These are phyloP conservation scores for Lepidotrigona ventralis DNA, from an alignment of 1,140 invertebrate species.

Conservation along the genomic window DNA sequence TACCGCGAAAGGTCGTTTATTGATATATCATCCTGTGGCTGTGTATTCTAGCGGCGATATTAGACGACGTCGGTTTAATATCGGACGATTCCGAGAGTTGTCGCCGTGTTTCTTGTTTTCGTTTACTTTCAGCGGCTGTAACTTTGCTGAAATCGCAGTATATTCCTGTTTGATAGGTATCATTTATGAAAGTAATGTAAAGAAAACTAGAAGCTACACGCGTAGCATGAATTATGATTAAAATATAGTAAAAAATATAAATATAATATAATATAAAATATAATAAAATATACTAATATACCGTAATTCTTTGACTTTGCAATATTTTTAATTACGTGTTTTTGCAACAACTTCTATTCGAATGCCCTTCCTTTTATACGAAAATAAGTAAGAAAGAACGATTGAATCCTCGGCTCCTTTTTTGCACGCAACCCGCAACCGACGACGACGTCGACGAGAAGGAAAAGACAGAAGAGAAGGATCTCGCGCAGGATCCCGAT, in stretches of 20 bases:
- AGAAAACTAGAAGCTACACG: not conserved
- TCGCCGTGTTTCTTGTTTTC: not conserved
- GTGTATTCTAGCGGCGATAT: slow-evolving; percentile 6
- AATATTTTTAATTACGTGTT: too few species aligned
- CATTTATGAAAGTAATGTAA: not conserved
- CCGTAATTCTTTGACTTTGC: too few species aligned
- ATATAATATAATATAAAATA: too few species aligned
- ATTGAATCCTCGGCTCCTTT: not conserved
- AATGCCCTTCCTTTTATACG: too few species aligned
- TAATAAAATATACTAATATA: too few species aligned
- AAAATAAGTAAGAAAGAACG: not conserved
- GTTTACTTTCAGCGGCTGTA: not conserved
- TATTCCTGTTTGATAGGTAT: not conserved
- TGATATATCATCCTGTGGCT: slow-evolving; percentile 13
- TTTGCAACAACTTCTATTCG: too few species aligned
- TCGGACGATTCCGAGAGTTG: not conserved
- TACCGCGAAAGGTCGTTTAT: not conserved
- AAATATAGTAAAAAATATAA: too few species aligned
- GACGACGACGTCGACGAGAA: not conserved
- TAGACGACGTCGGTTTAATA: slow-evolving; percentile 27
- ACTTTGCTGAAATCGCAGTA: not conserved
- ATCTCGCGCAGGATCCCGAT: slow-evolving; percentile 10
- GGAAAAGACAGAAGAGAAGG: not conserved
- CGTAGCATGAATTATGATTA: too few species aligned
- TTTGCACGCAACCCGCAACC: not conserved